These are phyloP conservation scores for Diabrotica balteata DNA, from an alignment of 2,888 invertebrate genomes.

Conservation along the genomic window DNA sequence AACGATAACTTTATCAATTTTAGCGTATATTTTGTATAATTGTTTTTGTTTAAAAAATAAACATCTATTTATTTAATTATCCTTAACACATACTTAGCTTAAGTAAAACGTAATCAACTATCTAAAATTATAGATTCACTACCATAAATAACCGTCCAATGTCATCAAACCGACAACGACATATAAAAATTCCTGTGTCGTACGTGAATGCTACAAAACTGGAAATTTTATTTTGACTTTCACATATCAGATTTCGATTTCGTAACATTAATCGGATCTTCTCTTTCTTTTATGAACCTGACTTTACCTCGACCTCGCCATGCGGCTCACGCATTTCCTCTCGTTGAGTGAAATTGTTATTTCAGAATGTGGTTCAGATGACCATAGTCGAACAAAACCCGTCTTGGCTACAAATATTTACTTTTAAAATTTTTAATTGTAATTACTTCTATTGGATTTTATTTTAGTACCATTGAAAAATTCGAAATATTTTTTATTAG, in stretches of 20 bases:
- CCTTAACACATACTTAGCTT: not conserved
- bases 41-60: too few relatives aligned
- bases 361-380: too few relatives aligned
- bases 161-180: slow-evolving; percentile 8
- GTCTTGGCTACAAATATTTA: too few relatives aligned
- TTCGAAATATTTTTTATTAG: too few relatives aligned
- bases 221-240: slow-evolving; percentile 37
- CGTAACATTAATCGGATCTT: slow-evolving; percentile 27
- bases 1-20: too few relatives aligned
- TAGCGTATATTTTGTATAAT: too few relatives aligned
- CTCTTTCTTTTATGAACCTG: slow-evolving; percentile 26
- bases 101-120: not conserved
- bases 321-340: slow-evolving; percentile 5
- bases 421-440: too few relatives aligned
- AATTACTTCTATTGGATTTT: too few relatives aligned
- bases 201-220: slow-evolving; percentile 25
- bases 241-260: slow-evolving; percentile 32
- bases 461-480: too few relatives aligned
- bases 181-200: slow-evolving; percentile 29
- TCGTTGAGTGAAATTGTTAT: not conserved
- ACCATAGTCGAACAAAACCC: too few relatives aligned
- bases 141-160: not conserved
- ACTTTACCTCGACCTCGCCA: slow-evolving; percentile 19
- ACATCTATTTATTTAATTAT: too few relatives aligned
- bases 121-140: not conserved